These are phyloP conservation scores for Pseudorectes ferrugineus DNA, from an alignment of 2,113 vertebrate genomes.

Conservation along the genomic window DNA sequence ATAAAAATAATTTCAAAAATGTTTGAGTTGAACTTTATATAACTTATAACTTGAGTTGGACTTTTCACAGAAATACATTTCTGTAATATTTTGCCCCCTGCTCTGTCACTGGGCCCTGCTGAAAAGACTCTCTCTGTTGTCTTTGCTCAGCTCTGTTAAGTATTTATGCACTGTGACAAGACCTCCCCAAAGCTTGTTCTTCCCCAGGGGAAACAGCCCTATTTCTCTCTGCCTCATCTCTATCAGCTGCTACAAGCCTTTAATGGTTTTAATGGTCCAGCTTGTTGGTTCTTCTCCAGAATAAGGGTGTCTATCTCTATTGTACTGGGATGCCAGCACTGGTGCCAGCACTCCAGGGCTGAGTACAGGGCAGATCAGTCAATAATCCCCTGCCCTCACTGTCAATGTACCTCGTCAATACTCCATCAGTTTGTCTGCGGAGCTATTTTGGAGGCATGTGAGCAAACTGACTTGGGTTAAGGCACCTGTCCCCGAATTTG, in stretches of 20 bases:
- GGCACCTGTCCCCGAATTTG: not conserved
- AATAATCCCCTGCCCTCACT: fast-evolving
- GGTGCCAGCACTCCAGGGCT: not conserved
- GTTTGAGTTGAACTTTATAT: not conserved
- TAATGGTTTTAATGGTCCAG: not conserved
- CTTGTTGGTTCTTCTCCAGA: not conserved
- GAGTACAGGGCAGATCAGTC: not conserved
- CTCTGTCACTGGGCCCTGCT: not conserved
- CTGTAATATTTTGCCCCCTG: not conserved
- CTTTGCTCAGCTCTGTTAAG: not conserved
- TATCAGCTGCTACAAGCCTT: not conserved
- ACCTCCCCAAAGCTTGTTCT: not conserved
- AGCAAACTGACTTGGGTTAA: not conserved
- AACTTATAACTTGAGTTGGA: not conserved
- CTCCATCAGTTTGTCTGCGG: not conserved
- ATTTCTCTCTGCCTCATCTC: not conserved
- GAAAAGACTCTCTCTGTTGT: not conserved
- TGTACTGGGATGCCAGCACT: not conserved
- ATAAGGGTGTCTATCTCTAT: fast-evolving
- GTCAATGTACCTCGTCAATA: fast-evolving
- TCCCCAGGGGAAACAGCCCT: not conserved
- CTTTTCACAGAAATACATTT: not conserved
- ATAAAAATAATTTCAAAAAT: not conserved
- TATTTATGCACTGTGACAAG: not conserved
- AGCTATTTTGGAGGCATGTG: not conserved